Evolutionary conservation across 2,888 invertebrate genomes (phyloP), one percentile per base, ranked within the genome.

Genomic region (Dicranocentrus wangi): DNA sequence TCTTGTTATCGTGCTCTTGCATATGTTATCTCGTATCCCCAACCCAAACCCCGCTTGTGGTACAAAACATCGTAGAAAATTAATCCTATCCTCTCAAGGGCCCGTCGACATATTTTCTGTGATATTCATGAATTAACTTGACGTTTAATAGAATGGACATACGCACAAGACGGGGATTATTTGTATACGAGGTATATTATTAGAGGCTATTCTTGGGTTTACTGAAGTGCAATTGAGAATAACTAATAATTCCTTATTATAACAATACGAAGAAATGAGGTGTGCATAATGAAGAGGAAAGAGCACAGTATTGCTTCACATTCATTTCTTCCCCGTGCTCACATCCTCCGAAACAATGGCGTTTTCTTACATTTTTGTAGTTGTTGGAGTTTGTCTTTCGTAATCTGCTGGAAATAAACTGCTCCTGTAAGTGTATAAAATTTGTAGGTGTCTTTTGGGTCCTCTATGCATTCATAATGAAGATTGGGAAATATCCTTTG

Each of bases 351-450:
- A 51, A 2, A 51, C 51, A 51, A n/a, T 51, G 47, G 17, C 13
- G 13, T n/a, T n/a, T n/a, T n/a, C 8, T 58, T 23, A 58, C 13
- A 25, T 13, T 15, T 3, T 51, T 51, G n/a, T 51, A 25, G 13
- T 10, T 25, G 1, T 21, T 23, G 15, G 10, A 55, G 32, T 61
- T 61, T 61, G 32, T 61, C 61, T 61, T 32, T 61, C 1, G 32
- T 61, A 61, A 61, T 61, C 61, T 61, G 10, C 25, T 55, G 7
- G 25, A 25, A 61, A 61, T 61, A 17, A 32, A 32, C 61, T 61
- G 19, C 27, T 10, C 55, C 47, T 10, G 47, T 15, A n/a, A 47
- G n/a, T 5, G 47, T 7, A 39, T 39, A n/a, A n/a, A 32, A 5
- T 47, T n/a, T 47, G n/a, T 32, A 47, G 47, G 5, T 47, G 13